A percentile compares a stretch with the other conserved stretches of the same genome.
These are phyloP conservation scores for Drosophila pectinifera DNA, from an alignment of 1,140 invertebrate species.

Conservation along the genomic window DNA sequence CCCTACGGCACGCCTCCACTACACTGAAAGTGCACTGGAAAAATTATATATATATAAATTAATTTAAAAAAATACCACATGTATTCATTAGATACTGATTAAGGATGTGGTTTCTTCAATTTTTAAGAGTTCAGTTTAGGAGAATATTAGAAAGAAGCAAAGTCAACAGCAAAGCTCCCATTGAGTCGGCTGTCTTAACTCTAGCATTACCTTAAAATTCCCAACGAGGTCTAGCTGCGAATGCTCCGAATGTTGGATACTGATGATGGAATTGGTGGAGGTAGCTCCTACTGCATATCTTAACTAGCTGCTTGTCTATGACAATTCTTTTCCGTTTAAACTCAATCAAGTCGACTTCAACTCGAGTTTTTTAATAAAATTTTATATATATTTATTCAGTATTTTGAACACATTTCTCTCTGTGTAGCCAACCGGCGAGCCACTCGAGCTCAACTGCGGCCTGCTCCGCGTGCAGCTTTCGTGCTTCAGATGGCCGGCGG, in stretches of 20 bases:
- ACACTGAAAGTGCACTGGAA: background rate
- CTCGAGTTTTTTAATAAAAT: too few relatives aligned
- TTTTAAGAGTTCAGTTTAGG: background rate
- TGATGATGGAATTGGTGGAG: background rate
- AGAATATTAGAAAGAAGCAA: background rate
- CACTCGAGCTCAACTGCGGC: conserved; percentile 36
- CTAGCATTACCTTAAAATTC: background rate
- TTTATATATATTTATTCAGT: background rate
- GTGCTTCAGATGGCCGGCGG: conserved; percentile 79
- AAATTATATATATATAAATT: background rate
- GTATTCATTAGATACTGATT: background rate
- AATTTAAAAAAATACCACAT: background rate
- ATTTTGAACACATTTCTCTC: background rate
- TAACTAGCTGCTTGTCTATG: fast-evolving
- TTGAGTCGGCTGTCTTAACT: too few relatives aligned
- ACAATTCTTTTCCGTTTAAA: too few relatives aligned
- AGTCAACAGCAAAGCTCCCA: background rate
- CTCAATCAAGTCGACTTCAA: too few relatives aligned
- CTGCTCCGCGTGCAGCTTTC: conserved; percentile 76
- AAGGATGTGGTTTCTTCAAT: background rate
- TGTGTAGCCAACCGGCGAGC: conserved; percentile 18
- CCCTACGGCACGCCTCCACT: conserved; percentile 29
- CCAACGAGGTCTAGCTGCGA: background rate
- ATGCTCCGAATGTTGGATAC: background rate
- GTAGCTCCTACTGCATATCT: too few relatives aligned